Evolutionary conservation across 2,888 invertebrate species (phyloP), one percentile per base, ranked within the genome.

Genomic region (Rotaria socialis): DNA sequence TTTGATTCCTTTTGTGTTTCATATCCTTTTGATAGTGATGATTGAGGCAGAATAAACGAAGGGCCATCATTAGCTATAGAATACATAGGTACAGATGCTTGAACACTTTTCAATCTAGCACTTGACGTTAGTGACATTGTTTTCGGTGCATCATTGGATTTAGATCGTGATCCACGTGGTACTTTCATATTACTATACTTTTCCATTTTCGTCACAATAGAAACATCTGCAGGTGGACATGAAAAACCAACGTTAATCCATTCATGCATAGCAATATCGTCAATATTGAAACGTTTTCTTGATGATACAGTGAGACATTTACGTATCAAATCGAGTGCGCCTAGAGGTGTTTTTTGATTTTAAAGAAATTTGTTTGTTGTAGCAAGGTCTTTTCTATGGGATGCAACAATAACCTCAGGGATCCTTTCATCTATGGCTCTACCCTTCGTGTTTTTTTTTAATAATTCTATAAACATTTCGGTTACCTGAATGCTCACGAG

Each of bases 231-330:
- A n/a, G 87, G 87, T 50, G 85, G 85, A 84, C 67, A 50, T 19
- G 50, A 41, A 55, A 89, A 89, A 60, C 90, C 90, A 35, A 90
- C 88, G 88, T 98, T 97, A 87, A 98, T 95, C 98, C 98, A 99
- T 95, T 96, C 95, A 92, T 99, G 96, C 84, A 94, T 94, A 90
- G 97, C 96, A 88, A 99, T 96, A 91, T 95, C 96, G 88, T 95
- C 95, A 88, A 99, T 96, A 89, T 95, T 95, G 16, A 97, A 96
- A 88, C 98, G 93, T 90, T 95, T 94, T 84, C 94, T 93, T 0
- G 97, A 96, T 90, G 95, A 95, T 75, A 97, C 96, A 0, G 96
- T 96, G 89, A 99, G 92, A 95, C 99, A 96, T 89, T 95, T 95
- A 85, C 95, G 94, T 88, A 99, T 97, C 85, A 99, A 93, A 85